Evolutionary conservation across 1,140 invertebrate genomes (phyloP), one percentile per base, ranked within the genome.

Genomic region (Epicauta chinensis): DNA sequence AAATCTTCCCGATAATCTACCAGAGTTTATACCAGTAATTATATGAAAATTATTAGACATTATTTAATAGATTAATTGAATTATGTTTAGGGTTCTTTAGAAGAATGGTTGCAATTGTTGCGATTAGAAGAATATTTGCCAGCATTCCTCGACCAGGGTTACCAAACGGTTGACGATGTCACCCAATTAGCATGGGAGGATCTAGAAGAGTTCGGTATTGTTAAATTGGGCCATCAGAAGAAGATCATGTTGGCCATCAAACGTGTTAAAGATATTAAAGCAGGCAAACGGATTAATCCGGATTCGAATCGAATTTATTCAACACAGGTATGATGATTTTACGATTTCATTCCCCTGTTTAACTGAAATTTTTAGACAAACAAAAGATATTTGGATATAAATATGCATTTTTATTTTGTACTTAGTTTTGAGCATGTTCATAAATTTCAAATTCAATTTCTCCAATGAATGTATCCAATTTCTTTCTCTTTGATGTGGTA

Each of bases 131-230:
- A 97, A 70, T 98, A 98, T 70, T 83, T 86, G 14, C 82, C 85
- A 16, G 87, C 88, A 35, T 77, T 98, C 38, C 80, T 88, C 56
- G 85, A 87, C 57, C 94, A 99, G 75, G 93, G 93, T 44, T 98
- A 98, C 75, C 82, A 86, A 56, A 89, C 87, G 13, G 91, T 99
- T 37, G 88, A 96, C 62, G 87, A 91, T 71, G 88, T 91, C 39
- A 91, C 90, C 31, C 92, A 97, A 65, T 81, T 98, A 32, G 93
- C 91, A 52, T 98, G 95, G 93, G 97, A 99, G 77, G 97, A 99
- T 76, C 80, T 99, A 59, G 97, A 99, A 76, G 97, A 99, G 65
- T 96, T 98, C 70, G 97, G 97, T 40, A 97, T 99, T 59, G 83
- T 92, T 17, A 83, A 87, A 64, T 72, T 93, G 65, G 97, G 97